phyloP scores from a whole-genome alignment of 2,888 invertebrate species.

The Tetheella fluctuosa region DNA sequence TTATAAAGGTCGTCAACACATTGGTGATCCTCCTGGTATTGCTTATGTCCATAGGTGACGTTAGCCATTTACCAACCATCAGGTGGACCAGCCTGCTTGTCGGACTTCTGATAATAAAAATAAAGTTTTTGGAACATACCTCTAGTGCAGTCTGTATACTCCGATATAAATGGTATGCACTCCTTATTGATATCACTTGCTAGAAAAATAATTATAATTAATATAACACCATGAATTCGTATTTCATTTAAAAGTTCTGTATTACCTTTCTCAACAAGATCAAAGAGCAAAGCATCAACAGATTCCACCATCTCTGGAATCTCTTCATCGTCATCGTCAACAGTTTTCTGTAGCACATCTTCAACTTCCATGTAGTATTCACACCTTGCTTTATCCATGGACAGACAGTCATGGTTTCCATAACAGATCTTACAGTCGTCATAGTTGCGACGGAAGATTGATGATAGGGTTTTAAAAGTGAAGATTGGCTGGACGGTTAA shows the following conservation, averaged over 20 bases:
- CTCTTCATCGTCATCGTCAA: conserved; percentile 20
- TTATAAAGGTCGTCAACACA: too few species aligned
- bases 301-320: conserved; percentile 25
- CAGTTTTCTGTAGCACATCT: conserved; percentile 29
- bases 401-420: conserved; percentile 44
- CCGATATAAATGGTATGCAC: conserved; percentile 65
- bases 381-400: conserved; percentile 42
- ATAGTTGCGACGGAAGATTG: conserved; percentile 24
- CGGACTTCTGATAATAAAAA: too few species aligned
- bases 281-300: conserved; percentile 47
- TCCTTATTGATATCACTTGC: conserved; percentile 31
- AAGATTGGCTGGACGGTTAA: neutral
- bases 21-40: too few species aligned
- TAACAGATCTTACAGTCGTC: conserved; percentile 54
- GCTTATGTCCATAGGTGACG: too few species aligned
- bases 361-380: conserved; percentile 50
- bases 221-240: neutral
- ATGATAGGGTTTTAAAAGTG: conserved; percentile 12
- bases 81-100: too few species aligned
- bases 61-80: too few species aligned
- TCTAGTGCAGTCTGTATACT: conserved; percentile 63
- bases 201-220: conserved; percentile 12
- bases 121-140: conserved; percentile 47
- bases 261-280: conserved; percentile 52
- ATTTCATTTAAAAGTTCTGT: conserved; percentile 10